phyloP scores from a whole-genome alignment of 2,888 invertebrate species.

The Panopea generosa region DNA sequence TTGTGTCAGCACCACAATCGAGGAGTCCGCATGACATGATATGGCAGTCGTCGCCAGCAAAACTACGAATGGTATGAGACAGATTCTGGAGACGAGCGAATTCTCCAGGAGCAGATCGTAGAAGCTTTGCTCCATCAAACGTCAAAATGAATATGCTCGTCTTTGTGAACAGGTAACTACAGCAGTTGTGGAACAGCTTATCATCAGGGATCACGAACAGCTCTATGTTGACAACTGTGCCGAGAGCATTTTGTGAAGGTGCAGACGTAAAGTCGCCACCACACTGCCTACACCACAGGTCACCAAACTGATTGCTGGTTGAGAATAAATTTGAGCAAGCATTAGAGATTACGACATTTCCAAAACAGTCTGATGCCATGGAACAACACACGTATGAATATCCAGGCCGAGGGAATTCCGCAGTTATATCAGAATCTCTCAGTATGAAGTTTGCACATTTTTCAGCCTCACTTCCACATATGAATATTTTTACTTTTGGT shows the following conservation, averaged over 20 bases:
- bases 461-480: slow-evolving; percentile 72
- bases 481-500: slow-evolving; percentile 69
- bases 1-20: slow-evolving; percentile 47
- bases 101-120: slow-evolving; percentile 67
- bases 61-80: slow-evolving; percentile 69
- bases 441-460: slow-evolving; percentile 59
- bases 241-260: slow-evolving; percentile 23
- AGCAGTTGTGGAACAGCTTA: slow-evolving; percentile 70
- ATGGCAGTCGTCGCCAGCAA: slow-evolving; percentile 65
- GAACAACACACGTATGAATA: slow-evolving; percentile 61
- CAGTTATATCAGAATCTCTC: slow-evolving; percentile 43
- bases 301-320: slow-evolving; percentile 21
- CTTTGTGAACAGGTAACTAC: slow-evolving; percentile 70
- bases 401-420: slow-evolving; percentile 32
- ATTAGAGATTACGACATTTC: slow-evolving; percentile 49
- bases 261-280: slow-evolving; percentile 38
- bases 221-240: slow-evolving; percentile 66
- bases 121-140: slow-evolving; percentile 72
- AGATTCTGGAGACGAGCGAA: slow-evolving; percentile 68
- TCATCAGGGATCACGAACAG: slow-evolving; percentile 71
- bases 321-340: slow-evolving; percentile 51
- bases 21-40: slow-evolving; percentile 66
- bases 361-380: slow-evolving; percentile 62
- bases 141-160: slow-evolving; percentile 72
- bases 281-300: slow-evolving; percentile 46